Evolutionary conservation across 2,888 invertebrate genomes (phyloP).

Genomic region (Achlya flavicornis): DNA sequence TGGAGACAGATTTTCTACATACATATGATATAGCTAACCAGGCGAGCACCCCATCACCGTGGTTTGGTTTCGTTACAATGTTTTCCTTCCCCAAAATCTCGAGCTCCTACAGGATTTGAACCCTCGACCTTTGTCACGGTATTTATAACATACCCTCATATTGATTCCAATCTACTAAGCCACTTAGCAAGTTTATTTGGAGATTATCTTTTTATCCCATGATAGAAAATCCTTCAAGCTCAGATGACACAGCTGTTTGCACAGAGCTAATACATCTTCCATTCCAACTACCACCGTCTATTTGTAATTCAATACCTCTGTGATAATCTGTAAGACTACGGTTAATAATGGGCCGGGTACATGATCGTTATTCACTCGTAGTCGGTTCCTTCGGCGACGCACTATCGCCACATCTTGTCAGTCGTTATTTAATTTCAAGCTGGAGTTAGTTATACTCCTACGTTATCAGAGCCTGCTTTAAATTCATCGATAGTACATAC

Average conservation of each 20-base stretch:
- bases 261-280: neutral
- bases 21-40: no score
- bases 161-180: neutral
- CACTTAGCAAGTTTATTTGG: neutral
- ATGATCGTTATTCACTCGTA: conserved; percentile 26
- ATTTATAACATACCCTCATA: no score
- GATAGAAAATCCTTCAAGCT: neutral
- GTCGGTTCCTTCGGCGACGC: conserved; percentile 17
- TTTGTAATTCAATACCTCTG: conserved; percentile 25
- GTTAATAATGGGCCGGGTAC: conserved; percentile 20
- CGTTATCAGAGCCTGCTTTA: conserved; percentile 34
- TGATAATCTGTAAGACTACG: conserved; percentile 25
- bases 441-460: conserved; percentile 33
- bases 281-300: conserved; percentile 8
- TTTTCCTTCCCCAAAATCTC: no score
- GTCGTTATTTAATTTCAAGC: conserved; percentile 37
- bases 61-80: no score
- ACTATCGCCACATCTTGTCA: conserved; percentile 30
- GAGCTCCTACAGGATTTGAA: no score
- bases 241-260: conserved; percentile 20
- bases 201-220: neutral
- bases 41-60: no score
- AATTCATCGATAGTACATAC: conserved; percentile 35
- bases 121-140: no score
- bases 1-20: no score